These are phyloP conservation scores for Oreortyx pictus DNA, from an alignment of 2,797 vertebrate species.

Conservation along the genomic window DNA sequence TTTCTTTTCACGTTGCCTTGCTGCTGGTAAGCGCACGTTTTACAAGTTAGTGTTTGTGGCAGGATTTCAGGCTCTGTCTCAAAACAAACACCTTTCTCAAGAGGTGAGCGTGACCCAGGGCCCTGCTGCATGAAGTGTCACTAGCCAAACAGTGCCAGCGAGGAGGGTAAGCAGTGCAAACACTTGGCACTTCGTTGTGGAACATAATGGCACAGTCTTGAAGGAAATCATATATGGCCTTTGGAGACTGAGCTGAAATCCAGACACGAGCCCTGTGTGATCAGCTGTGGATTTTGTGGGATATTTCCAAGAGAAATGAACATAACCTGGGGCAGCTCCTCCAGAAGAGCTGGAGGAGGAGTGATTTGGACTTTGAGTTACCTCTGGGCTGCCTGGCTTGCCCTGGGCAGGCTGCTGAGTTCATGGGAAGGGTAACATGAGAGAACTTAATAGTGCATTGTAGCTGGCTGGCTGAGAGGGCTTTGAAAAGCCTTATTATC, in stretches of 20 bases:
- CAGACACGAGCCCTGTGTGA: not conserved
- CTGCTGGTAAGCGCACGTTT: not conserved
- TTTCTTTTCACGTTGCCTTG: not conserved
- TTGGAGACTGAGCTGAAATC: not conserved
- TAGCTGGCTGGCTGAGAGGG: not conserved
- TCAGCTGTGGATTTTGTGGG: not conserved
- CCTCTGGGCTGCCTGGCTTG: not conserved
- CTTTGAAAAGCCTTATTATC: not conserved
- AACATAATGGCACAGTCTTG: not conserved
- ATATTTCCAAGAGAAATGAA: not conserved
- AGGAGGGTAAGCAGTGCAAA: not conserved
- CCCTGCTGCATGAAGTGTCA: not conserved
- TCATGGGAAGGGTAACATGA: not conserved
- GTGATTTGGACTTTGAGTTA: not conserved
- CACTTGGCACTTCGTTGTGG: not conserved
- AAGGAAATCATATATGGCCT: not conserved
- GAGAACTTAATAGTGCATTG: not conserved
- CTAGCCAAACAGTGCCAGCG: not conserved
- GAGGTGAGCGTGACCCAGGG: not conserved
- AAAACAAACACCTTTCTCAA: not conserved
- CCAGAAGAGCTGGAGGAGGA: not conserved
- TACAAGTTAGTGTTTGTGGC: not conserved
- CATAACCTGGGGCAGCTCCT: not conserved
- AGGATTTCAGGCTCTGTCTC: not conserved
- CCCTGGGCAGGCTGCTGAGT: not conserved